Evolutionary conservation across 1,140 invertebrate genomes (phyloP), one percentile per base, ranked within the genome.

Genomic region (Formica selysi): DNA sequence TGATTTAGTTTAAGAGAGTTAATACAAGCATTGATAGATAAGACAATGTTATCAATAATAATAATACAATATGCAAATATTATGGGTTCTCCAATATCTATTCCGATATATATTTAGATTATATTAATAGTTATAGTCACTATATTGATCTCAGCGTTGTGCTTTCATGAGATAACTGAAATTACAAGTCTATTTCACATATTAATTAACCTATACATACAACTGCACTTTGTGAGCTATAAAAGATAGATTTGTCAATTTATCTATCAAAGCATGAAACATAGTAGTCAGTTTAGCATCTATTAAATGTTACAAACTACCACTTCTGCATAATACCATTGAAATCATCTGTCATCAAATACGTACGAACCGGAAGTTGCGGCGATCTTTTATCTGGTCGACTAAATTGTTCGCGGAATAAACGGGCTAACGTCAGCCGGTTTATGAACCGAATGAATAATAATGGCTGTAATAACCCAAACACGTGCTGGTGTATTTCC

Each of bases 381-480:
- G 13, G 2, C n/a, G 19, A 80, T 86, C 32, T 48, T 70, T 70
- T 26, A 79, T 87, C 51, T 8, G 41, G 32, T 13, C 16, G 62
- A 11, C 7, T 22, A 48, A 61, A 76, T 48, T 73, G 83, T 61
- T 74, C 68, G 54, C 8, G 0, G 13, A 48, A 67, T 36, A 57
- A 74, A 73, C 54, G 41, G 32, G 54, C 29, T 22, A 71, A 67
- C 16, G 51, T 32, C 71, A 70, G 54, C 54, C 84, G 48, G 48
- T 32, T 76, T 78, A 29, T 73, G 62, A 89, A 73, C 44, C 71
- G 84, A 88, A 86, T 81, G 88, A 89, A 90, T 91, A 83, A 83
- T 83, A 83, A 83, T 83, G 29, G 38, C 68, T 44, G 68, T 83
- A 83, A 83, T 83, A 83, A 73, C 38, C 54, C 68, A 74, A 73